Evolutionary conservation across 2,797 vertebrate species (phyloP), one percentile per base, ranked within the genome.

Genomic region (Urocyon cinereoargenteus): DNA sequence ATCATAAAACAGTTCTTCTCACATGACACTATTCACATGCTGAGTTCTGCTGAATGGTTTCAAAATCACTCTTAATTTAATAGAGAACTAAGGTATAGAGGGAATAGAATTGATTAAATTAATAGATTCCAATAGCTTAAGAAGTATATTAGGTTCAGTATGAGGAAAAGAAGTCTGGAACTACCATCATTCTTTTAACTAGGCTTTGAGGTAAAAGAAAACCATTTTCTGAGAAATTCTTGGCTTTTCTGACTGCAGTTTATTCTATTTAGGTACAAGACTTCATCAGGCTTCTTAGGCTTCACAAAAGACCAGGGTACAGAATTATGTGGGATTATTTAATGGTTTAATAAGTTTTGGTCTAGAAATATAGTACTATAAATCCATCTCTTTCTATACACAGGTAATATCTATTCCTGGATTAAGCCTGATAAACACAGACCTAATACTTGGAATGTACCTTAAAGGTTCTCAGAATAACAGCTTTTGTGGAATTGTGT

Each of bases 51-150:
- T 86, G 91, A 82, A 51, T 77, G 66, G 72, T 36, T 96, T 95
- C 55, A 96, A 91, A 95, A 86, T 86, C 36, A 96, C 51, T 97
- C 95, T 90, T 77, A 91, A 89, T 45, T 26, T 90, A 95, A 61
- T 40, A 64, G 51, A 83, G 59, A 97, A 91, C 28, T 78, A 36
- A 90, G n/a, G 62, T 61, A 82, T 14, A 75, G 64, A 70, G 40
- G 24, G 40, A 84, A 75, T 14, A 82, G 19, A 88, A 90, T 5
- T 78, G 62, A 93, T 49, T 73, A 92, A 83, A 79, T 62, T 45
- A 92, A 96, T 21, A 62, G 57, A 78, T 19, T 28, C 21, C 40
- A 87, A 31, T 85, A 78, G 10, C 16, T 84, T 95, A 57, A 36
- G 21, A 86, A 51, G 31, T 24, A 49, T 51, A 77, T 21, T 15